phyloP scores from a whole-genome alignment of 2,797 vertebrate species.

The Anableps anableps region DNA sequence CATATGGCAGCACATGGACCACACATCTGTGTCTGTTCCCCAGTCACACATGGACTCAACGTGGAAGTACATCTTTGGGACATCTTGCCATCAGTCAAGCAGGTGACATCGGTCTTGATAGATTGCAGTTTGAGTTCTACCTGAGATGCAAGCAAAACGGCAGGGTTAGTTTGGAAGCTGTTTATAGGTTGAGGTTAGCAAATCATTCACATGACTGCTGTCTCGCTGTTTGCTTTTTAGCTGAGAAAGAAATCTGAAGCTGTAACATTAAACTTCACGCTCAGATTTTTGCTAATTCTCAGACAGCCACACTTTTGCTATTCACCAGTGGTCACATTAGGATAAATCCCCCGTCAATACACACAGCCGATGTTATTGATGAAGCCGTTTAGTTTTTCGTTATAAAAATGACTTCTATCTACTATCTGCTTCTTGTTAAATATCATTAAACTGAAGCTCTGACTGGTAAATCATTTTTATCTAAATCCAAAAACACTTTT shows the following conservation, averaged over 20 bases:
- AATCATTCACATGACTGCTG: constrained; percentile 56
- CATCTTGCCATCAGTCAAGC: constrained; percentile 38
- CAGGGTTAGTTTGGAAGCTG: constrained; percentile 39
- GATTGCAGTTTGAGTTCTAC: constrained; percentile 67
- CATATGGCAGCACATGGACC: constrained; percentile 25
- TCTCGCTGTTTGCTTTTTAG: constrained; percentile 45
- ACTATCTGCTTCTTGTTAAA: constrained; percentile 43
- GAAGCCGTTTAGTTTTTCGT: constrained; percentile 76
- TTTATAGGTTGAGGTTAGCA: constrained; percentile 37
- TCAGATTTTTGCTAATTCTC: constrained; percentile 27
- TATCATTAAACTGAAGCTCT: constrained; percentile 32
- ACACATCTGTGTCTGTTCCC: constrained; percentile 51
- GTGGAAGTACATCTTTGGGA: constrained; percentile 22
- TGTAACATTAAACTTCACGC: constrained; percentile 14
- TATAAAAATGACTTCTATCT: constrained; percentile 55
- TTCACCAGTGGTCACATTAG: constrained; percentile 82
- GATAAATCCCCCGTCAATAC: constrained; percentile 83
- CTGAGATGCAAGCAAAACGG: constrained; percentile 36
- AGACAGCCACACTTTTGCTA: constrained; percentile 77
- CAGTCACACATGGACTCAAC: constrained; percentile 15
- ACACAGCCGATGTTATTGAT: constrained; percentile 77
- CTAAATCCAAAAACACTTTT: background rate
- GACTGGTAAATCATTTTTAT: background rate
- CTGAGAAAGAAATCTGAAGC: background rate
- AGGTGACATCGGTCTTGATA: constrained; percentile 50